Evolutionary conservation across 2,113 vertebrate genomes (phyloP), one percentile per base, ranked within the genome.

Genomic region (Vireo altiloquus): DNA sequence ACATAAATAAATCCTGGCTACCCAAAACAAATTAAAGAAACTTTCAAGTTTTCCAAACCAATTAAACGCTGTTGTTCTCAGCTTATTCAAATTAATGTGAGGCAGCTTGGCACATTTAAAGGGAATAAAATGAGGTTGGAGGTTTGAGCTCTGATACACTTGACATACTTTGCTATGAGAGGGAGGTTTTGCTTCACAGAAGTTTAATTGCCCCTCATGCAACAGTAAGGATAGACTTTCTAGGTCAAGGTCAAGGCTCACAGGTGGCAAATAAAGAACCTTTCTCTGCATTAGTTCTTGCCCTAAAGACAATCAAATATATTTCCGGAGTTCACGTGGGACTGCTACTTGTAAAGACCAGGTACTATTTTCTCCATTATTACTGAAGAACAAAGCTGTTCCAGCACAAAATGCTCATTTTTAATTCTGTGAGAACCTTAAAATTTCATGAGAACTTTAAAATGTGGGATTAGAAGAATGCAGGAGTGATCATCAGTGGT

Each of bases 181-280:
- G 42, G 85, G 46, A 95, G 40, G 65, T 65, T 94, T 87, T 75
- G 20, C 70, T 92, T 92, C 70, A 65, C 37, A 89, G 31, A 81
- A 47, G 31, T 82, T 94, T 97, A 97, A 94, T 89, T 96, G 74
- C 70, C 91, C 87, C 81, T 85, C 54, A 35, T 56, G 64, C 53
- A 82, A 89, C 56, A 75, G 40, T 12, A 44, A 92, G 30, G 60
- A 75, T 18, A 87, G 61, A 82, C 74, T 79, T 85, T 84, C 74
- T 31, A 82, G 61, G 89, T 94, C 80, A 74, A 89, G 91, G 86
- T 89, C 78, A 79, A 68, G 74, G 63, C 80, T 84, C 59, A 70
- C 37, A 77, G 70, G 71, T 93, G 35, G 27, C 60, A 92, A 87
- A 68, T 76, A 82, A 82, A 94, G n/a, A 94, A 19, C 40, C 63